phyloP scores from a whole-genome alignment of 2,888 invertebrate species.

The Rotaria macrura region DNA sequence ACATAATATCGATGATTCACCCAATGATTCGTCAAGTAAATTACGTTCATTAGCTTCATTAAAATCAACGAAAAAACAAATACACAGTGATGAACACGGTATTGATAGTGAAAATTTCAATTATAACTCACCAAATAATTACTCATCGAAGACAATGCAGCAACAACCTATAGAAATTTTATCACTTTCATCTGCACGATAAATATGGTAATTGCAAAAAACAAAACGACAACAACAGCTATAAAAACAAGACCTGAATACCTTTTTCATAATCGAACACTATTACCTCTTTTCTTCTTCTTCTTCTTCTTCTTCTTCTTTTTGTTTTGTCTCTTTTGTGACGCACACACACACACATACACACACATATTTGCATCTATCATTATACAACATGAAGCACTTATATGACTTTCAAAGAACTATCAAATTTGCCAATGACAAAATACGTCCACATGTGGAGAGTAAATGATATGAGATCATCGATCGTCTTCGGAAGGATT shows the following conservation, averaged over 20 bases:
- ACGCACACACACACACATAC: not conserved
- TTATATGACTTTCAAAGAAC: not conserved
- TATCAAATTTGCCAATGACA: not conserved
- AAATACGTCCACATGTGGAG: not conserved
- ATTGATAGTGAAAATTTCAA: not conserved
- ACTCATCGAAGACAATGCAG: not conserved
- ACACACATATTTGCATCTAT: not conserved
- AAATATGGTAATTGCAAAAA: not conserved
- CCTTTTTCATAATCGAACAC: not conserved
- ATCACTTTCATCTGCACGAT: not conserved
- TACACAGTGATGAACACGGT: slow-evolving; percentile 11
- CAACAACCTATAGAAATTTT: not conserved
- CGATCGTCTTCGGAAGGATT: not conserved
- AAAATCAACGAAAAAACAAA: not conserved
- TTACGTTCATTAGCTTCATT: not conserved
- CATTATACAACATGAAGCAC: not conserved
- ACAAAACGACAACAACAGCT: not conserved
- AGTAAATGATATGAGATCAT: not conserved
- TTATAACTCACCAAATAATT: not conserved
- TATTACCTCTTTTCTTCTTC: not conserved
- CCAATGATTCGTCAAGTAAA: not conserved
- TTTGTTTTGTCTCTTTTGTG: not conserved
- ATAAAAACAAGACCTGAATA: not conserved
- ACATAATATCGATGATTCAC: not conserved
- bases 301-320: not conserved